Base-by-base conservation (phyloP, 2,888 invertebrate species). In the Bombylius discolor region DNA sequence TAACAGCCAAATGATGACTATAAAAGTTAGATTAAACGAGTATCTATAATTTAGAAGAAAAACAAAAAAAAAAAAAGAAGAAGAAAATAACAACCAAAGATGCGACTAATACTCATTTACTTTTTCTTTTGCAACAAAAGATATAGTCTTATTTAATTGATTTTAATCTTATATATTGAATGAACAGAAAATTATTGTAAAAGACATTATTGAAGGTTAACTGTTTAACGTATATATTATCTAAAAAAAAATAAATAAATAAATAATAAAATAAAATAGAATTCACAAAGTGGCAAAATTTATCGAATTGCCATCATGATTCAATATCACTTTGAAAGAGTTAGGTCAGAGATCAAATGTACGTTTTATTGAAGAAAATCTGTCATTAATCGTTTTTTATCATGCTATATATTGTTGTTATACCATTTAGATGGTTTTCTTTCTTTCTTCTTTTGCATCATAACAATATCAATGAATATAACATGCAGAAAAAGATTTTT, bases 261-360 rank as follows among this genome's bases (percentile, higher is more conserved):
- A 23, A 23, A 23, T n/a, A 31, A 23, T 34, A 34, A 31, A 39
- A 14, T 45, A 45, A 11, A 39, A 23, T 14, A 5, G 52, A 6
- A 12, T n/a, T 14, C n/a, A 14, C 33, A 34, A n/a, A n/a, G 32
- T 52, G 47, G 39, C 36, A 36, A 6, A 50, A 14, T 23, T n/a
- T 12, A 34, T 12, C 36, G 23, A 47, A 36, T 12, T 3, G 14
- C 33, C 14, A 47, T 36, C 53, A 49, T 54, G 49, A 54, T 42
- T 54, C 53, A 49, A 48, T 23, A 53, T 53, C 23, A 23, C 23
- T 23, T 23, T 23, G 23, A 39, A 48, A 39, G 36, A 48, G 39
- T 33, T 49, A 55, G 55, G 55, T 55, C 55, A 55, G 50, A 49
- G 55, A 51, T 55, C 55, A 55, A 55, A 39, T 51, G 46, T 34